Base-by-base conservation (phyloP, 2,113 vertebrate species). In the Passer domesticus region DNA sequence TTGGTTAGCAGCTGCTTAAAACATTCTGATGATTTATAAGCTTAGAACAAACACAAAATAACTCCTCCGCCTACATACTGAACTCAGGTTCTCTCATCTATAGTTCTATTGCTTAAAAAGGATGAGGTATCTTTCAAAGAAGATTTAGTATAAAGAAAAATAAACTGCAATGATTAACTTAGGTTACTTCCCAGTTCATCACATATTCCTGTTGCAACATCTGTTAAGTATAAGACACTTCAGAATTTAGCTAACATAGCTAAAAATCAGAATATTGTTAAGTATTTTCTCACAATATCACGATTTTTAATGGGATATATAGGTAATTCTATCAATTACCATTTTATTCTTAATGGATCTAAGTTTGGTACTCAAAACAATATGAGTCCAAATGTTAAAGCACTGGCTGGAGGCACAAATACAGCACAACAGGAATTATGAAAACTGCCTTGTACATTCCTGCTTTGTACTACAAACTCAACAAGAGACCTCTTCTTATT, bases 361-460 rank as follows among this genome's bases (percentile, higher is more conserved):
- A 94, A 63, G 67, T 91, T 91, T 73, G 66, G 91, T 66, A 94
- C 95, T 95, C 95, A 96, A 89, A 97, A 95, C 88, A 96, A 89
- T 84, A 92, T 87, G 88, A 96, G 92, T 78, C 93, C 94, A 80
- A 81, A 67, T 49, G 47, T 95, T 96, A 96, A 97, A 97, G 95
- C 94, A 95, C 95, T 96, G 92, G 79, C 94, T 95, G 91, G 91
- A 97, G 97, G 96, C 96, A 96, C 95, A 96, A 89, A 95, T 92
- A 92, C 53, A 95, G 96, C 76, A 85, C 80, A 89, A 87, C 44
- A 90, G 93, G 95, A 96, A 94, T 90, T 53, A 85, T 28, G 79
- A 95, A 81, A 95, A 27, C 83, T 90, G 89, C 90, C 76, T 55
- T 72, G 49, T 70, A 96, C n/a, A 91, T 95, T 90, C 92, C 90